Conservation (phyloP, 2,113 vertebrate species). For the Mirza zaza region DNA sequence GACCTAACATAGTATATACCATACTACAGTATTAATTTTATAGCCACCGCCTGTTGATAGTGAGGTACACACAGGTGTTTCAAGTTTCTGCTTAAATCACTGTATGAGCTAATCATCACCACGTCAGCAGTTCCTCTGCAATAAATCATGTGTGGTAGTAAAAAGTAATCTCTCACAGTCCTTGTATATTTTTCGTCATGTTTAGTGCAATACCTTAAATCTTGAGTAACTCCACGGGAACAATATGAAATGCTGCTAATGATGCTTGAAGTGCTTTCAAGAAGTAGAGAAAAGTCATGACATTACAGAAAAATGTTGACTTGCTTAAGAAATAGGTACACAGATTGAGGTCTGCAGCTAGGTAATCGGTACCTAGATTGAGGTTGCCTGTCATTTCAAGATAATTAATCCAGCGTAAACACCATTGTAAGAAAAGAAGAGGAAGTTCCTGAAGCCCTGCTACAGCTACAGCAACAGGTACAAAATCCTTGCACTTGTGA, state of each 20-base stretch:
- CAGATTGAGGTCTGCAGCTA: not conserved
- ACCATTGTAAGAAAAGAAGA: not conserved
- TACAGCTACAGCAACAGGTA: not conserved
- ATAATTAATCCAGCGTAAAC: not conserved
- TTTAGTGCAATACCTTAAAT: not conserved
- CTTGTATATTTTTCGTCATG: not conserved
- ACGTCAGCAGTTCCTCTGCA: not conserved
- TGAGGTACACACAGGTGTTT: not conserved
- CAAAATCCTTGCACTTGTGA: not conserved
- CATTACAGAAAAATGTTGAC: not conserved
- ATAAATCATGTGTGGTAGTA: not conserved
- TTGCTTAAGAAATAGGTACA: not conserved
- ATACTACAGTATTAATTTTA: not conserved
- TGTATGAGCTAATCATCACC: not conserved
- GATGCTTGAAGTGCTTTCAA: not conserved
- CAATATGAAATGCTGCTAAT: not conserved
- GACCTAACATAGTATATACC: not conserved
- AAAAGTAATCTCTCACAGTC: not conserved
- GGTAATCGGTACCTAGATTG: not conserved
- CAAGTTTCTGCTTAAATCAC: not conserved
- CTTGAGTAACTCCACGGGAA: not conserved
- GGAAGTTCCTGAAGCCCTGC: not conserved
- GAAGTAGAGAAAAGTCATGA: not conserved
- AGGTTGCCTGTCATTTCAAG: not conserved
- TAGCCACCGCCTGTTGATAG: not conserved